Base-by-base conservation (phyloP, 2,113 vertebrate genomes). In the Plestiodon gilberti region DNA sequence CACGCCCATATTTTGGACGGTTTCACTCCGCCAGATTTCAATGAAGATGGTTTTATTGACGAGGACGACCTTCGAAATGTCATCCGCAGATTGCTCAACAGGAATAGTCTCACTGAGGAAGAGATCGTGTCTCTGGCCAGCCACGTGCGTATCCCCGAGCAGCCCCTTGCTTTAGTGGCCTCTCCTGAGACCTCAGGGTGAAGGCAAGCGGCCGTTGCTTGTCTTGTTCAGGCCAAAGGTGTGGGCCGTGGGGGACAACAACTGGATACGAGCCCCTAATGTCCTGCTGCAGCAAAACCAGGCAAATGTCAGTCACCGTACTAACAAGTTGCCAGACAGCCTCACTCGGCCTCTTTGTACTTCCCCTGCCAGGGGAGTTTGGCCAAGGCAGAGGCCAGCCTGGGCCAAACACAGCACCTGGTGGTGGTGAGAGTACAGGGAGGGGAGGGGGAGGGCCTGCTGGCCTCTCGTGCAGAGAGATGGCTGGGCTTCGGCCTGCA, bases 41-140 rank as follows among this genome's bases (percentile, higher is more conserved):
- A 96, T 1, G 93, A 92, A 43, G 94, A 96, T 0, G 92, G 94
- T 78, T 95, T 95, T 88, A 93, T 96, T 1, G 91, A 96, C 0
- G 74, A 95, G 59, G 94, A 96, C 23, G 94, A 95, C 70, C 89
- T 95, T 33, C 87, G 91, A 64, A 86, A 64, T 25, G 88, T 95
- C 1, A 52, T 94, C 83, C 81, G 91, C 3, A 86, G 90, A 1
- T 74, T 95, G 89, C 82, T 94, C 14, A 77, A 90, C 67, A 86
- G 83, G 0, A 74, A 89, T 0, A 84, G 91, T 0, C 69, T 87
- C 33, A 87, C 88, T 0, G 94, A 95, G 73, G 91, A 92, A 38
- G 76, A 93, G 87, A 87, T 95, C 52, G 13, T 23, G 0, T 85
- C 91, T 20, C 84, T 96, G 74, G 92, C 40, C 0, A 78, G 33